Base-by-base conservation (phyloP, 2,797 vertebrate species). In the Epinephelus coioides region DNA sequence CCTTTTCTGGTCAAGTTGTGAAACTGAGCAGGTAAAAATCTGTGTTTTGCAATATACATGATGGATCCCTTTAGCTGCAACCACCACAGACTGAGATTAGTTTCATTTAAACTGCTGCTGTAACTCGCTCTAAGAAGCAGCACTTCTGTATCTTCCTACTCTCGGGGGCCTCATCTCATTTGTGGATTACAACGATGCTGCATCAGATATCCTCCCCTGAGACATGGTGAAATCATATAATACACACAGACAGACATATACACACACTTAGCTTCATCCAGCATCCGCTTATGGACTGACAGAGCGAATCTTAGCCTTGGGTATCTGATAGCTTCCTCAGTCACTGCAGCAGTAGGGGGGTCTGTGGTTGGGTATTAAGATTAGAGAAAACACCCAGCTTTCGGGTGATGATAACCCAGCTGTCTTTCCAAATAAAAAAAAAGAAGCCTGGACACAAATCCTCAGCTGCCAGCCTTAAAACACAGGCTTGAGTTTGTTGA, bases 371-470 rank as follows among this genome's bases (percentile, higher is more conserved):
- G 62, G 75, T 71, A 72, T 81, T 75, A 71, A 73, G 70, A 87
- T 83, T 71, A 84, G 17, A 66, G 67, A 64, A 75, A 75, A 65
- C 64, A 57, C 63, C 47, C 21, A 15, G 65, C 68, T 76, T 70
- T 59, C 15, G 49, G 49, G 64, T 70, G 66, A 74, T 30, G 78
- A 81, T 69, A 70, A 74, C 46, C 66, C 70, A 69, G 65, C 71
- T 81, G 76, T 56, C 55, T 55, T 25, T 43, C 38, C 34, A 9
- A 67, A 62, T 67, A 54, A 14, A 47, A 15, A 67, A 51, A 75
- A 74, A 69, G 34, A 69, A 68, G 5, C 54, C 23, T 62, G 47
- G 59, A 76, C 70, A 73, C 19, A 79, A 61, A 91, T 85, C 81
- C 61, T 67, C 50, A 64, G 25, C 73, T 65, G 63, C 21, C 69